phyloP scores from a whole-genome alignment of 2,113 vertebrate species.

The Halcyon senegalensis region DNA sequence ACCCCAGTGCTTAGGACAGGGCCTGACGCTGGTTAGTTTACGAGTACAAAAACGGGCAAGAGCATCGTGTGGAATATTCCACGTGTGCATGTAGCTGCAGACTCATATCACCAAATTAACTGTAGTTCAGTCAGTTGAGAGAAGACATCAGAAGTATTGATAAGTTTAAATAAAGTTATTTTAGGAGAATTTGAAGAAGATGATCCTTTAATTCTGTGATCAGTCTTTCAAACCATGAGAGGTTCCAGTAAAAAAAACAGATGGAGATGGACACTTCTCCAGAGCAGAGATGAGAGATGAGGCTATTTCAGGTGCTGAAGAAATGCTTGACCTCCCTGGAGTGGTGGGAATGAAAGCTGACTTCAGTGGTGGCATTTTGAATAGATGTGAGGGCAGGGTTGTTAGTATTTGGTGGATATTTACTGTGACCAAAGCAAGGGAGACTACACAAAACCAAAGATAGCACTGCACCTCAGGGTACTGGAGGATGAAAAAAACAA shows the following conservation, averaged over 20 bases:
- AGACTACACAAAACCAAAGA: background rate
- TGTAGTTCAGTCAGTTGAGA: background rate
- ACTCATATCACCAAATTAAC: background rate
- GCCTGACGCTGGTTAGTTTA: background rate
- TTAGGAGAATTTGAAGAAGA: background rate
- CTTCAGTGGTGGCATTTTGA: background rate
- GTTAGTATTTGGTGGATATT: background rate
- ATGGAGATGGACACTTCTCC: background rate
- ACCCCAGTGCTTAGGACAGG: background rate
- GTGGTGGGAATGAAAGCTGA: background rate
- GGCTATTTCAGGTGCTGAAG: background rate
- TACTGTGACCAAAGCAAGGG: background rate
- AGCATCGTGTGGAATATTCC: background rate
- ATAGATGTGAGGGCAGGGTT: background rate
- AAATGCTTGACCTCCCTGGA: background rate
- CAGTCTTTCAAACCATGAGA: background rate
- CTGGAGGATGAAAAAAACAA: background rate
- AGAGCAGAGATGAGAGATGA: background rate
- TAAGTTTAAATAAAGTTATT: background rate
- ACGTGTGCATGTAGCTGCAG: background rate
- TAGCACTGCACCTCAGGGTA: fast-evolving
- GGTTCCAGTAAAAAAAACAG: background rate
- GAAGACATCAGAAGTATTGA: background rate
- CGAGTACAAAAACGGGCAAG: background rate
- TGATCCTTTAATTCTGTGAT: fast-evolving